These are phyloP conservation scores for Pentalonia nigronervosa DNA, from an alignment of 1,140 invertebrate species.

Conservation along the genomic window DNA sequence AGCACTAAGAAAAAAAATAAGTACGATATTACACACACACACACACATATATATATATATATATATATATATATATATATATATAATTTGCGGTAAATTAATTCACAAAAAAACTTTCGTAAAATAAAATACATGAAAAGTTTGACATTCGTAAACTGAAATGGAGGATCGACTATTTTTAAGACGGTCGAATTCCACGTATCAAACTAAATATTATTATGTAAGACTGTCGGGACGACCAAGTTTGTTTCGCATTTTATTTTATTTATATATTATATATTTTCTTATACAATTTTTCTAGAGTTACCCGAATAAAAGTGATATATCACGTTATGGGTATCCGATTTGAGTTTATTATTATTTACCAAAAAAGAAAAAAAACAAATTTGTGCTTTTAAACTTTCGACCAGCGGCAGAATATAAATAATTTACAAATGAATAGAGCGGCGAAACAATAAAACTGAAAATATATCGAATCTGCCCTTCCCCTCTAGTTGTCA, in stretches of 20 bases:
- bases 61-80: too few species aligned
- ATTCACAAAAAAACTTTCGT: background rate
- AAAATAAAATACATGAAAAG: background rate
- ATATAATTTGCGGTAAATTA: background rate
- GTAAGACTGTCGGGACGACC: too few species aligned
- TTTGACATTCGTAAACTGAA: background rate
- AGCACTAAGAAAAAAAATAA: background rate
- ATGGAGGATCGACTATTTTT: background rate
- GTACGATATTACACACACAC: too few species aligned
- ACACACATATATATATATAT: too few species aligned
- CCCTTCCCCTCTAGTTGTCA: background rate
- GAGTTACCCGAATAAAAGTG: background rate
- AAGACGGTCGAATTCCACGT: background rate
- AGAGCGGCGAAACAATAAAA: background rate
- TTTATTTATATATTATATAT: background rate
- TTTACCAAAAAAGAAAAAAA: background rate
- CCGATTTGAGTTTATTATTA: background rate
- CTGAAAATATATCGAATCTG: background rate
- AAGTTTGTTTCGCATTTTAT: background rate
- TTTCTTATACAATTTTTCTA: background rate
- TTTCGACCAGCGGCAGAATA: background rate
- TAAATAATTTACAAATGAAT: background rate
- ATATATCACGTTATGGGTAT: background rate
- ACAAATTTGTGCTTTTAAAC: background rate
- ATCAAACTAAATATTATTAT: background rate